Percentiles rank a stretch among this genome's conserved stretches.
Conservation (phyloP, 2,113 vertebrate genomes). For the Atrichornis clamosus region DNA sequence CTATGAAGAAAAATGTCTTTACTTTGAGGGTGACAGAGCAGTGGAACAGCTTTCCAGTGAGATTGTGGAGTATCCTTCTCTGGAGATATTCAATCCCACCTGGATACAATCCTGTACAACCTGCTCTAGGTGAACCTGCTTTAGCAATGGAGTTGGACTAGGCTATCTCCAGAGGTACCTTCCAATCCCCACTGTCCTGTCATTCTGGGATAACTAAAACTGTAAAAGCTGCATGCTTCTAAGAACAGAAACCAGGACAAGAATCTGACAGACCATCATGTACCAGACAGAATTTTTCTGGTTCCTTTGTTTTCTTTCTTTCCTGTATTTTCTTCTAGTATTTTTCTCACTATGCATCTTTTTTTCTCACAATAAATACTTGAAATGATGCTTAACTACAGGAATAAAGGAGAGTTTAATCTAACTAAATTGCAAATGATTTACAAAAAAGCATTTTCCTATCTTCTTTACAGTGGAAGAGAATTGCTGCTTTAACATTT, state of each 20-base stretch:
- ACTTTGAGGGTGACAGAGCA: not conserved
- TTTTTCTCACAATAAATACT: not conserved
- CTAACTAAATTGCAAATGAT: conserved; percentile 20
- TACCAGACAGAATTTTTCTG: not conserved
- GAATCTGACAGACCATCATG: not conserved
- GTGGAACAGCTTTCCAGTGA: not conserved
- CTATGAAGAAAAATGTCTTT: not conserved
- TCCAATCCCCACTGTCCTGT: no score
- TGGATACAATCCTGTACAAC: not conserved
- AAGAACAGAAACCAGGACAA: not conserved
- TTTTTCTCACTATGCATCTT: not conserved
- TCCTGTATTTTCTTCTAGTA: not conserved
- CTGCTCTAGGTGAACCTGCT: not conserved
- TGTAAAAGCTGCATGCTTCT: not conserved
- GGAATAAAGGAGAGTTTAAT: not conserved
- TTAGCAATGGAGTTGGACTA: not conserved
- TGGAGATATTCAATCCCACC: not conserved
- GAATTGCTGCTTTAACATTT: not conserved
- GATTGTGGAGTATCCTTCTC: not conserved
- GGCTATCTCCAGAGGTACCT: not conserved
- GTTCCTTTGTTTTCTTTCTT: not conserved
- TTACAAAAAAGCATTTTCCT: not conserved
- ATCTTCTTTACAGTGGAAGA: not conserved
- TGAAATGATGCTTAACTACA: not conserved
- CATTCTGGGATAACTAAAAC: not conserved